These are phyloP conservation scores for Daubentonia madagascariensis DNA, from an alignment of 2,113 vertebrate genomes.

Conservation along the genomic window DNA sequence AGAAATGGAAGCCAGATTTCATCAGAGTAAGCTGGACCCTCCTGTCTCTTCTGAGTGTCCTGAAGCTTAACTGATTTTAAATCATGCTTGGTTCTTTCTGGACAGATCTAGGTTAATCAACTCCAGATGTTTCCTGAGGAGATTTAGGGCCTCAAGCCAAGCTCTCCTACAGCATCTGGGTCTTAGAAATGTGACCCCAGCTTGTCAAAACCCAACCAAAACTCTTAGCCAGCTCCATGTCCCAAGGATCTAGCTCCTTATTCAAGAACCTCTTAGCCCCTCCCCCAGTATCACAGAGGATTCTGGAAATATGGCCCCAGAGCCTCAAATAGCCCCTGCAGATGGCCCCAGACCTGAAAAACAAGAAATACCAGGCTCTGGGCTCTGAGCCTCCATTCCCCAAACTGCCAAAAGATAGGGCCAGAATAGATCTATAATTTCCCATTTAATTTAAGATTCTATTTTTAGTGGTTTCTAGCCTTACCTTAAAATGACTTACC, in stretches of 20 bases:
- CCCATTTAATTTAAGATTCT: constrained; percentile 14
- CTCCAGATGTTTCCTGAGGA: background rate
- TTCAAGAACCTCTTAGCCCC: background rate
- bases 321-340: background rate
- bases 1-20: background rate
- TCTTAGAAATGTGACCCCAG: background rate
- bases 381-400: background rate
- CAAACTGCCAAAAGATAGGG: background rate
- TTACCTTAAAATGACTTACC: background rate
- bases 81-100: background rate
- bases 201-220: background rate
- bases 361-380: background rate
- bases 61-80: background rate
- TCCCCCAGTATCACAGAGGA: background rate
- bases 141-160: background rate
- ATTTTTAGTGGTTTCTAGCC: background rate
- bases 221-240: background rate
- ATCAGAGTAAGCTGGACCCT: background rate
- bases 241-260: background rate
- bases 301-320: background rate
- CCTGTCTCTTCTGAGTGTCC: background rate
- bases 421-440: background rate
- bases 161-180: background rate
- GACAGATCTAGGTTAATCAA: background rate
- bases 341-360: background rate